Conservation (phyloP, 2,797 vertebrate species). For the Cryptoprocta ferox region DNA sequence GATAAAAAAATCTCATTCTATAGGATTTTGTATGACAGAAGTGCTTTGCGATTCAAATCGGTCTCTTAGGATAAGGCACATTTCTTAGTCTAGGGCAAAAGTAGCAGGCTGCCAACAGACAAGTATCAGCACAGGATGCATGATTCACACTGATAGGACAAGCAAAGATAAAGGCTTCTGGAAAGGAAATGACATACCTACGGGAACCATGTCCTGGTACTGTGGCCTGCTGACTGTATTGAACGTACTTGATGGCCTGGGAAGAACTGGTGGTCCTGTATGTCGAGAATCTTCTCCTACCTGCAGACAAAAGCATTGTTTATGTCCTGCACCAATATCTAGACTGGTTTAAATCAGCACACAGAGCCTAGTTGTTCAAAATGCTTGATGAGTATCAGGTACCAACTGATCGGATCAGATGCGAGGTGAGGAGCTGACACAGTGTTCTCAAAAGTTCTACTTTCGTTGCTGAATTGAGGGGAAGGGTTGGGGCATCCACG, state of each 20-base stretch:
- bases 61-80: background rate
- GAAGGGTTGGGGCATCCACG: accelerated
- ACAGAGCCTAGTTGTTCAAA: background rate
- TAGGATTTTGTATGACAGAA: background rate
- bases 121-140: background rate
- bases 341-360: background rate
- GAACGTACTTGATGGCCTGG: slow-evolving; percentile 95
- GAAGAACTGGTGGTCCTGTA: slow-evolving; percentile 91
- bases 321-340: background rate
- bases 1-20: background rate
- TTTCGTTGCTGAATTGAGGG: background rate
- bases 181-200: slow-evolving; percentile 89
- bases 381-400: background rate
- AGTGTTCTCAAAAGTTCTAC: background rate
- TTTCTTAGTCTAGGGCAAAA: background rate
- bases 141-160: accelerated
- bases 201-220: slow-evolving; percentile 96
- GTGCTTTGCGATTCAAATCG: background rate
- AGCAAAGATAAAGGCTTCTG: background rate
- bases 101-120: background rate
- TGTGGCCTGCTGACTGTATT: slow-evolving; percentile 95
- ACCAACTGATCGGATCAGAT: background rate
- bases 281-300: slow-evolving; percentile 96
- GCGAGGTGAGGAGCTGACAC: background rate
- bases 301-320: slow-evolving; percentile 83